Percentiles rank a stretch among this genome's conserved stretches.
Conservation (phyloP, 2,888 invertebrate species). For the Exocentrus adspersus region DNA sequence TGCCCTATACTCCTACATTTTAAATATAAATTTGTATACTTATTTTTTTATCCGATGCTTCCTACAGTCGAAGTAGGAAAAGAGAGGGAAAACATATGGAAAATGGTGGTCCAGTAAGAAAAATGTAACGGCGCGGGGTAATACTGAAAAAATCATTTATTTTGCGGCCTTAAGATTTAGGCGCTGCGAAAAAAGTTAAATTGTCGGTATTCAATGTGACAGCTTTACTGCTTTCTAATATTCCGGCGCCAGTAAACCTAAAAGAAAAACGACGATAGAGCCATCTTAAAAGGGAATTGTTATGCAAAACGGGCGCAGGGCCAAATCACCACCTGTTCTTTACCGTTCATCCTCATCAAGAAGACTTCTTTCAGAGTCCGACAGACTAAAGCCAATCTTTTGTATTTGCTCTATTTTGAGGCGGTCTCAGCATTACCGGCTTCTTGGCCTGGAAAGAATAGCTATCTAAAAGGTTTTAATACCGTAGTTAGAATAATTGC, state of each 20-base stretch:
- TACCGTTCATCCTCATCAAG: constrained; percentile 64
- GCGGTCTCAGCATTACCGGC: constrained; percentile 60
- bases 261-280: constrained; percentile 63
- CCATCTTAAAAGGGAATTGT: constrained; percentile 64
- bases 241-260: constrained; percentile 62
- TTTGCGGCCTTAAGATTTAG: constrained; percentile 58
- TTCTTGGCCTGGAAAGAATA: constrained; percentile 64
- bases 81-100: too few species aligned
- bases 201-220: constrained; percentile 63
- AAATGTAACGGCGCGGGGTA: background rate
- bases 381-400: constrained; percentile 63
- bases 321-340: constrained; percentile 64
- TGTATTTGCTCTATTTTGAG: constrained; percentile 64
- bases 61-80: too few species aligned
- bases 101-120: constrained; percentile 2
- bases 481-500: constrained; percentile 66
- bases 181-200: constrained; percentile 59
- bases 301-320: constrained; percentile 63
- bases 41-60: too few species aligned
- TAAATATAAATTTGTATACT: too few species aligned
- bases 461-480: constrained; percentile 65
- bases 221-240: constrained; percentile 64
- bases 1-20: background rate
- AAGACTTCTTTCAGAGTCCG: constrained; percentile 59
- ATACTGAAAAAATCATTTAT: constrained; percentile 61